These are phyloP conservation scores for Pristionchus japonicus DNA, from an alignment of 2,888 invertebrate genomes.

Conservation along the genomic window DNA sequence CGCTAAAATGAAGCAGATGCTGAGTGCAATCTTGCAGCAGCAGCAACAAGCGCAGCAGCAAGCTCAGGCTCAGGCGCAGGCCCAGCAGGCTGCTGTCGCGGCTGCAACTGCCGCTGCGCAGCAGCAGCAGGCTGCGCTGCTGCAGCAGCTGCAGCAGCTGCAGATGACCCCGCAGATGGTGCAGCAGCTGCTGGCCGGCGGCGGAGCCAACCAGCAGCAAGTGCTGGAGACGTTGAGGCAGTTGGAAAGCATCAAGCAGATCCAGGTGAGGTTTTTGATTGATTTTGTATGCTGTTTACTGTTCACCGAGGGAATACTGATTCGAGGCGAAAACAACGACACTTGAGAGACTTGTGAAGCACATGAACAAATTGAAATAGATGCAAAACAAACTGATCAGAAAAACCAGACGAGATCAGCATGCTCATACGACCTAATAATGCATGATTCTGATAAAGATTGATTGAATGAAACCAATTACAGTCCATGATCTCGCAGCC, in stretches of 20 bases:
- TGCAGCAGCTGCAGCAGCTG: slow-evolving; percentile 2
- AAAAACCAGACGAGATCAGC: neutral
- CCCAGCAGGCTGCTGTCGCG: neutral
- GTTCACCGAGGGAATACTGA: too few species aligned
- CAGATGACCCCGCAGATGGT: neutral
- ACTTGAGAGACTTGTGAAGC: neutral
- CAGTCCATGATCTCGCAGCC: slow-evolving; percentile 52
- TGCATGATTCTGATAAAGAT: too few species aligned
- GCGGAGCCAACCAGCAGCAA: neutral
- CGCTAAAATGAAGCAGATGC: too few species aligned
- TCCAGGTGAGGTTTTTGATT: slow-evolving; percentile 7
- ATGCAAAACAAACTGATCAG: too few species aligned
- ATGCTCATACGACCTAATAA: too few species aligned
- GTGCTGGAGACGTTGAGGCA: neutral
- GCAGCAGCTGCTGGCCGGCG: neutral
- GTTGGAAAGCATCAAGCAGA: slow-evolving; percentile 14
- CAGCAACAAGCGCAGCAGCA: neutral
- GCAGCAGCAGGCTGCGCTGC: neutral
- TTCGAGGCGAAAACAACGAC: neutral
- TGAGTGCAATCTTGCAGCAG: neutral
- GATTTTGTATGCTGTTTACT: too few species aligned
- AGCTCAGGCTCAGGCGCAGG: neutral
- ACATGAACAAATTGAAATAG: too few species aligned
- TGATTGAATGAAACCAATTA: neutral
- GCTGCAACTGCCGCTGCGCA: neutral